phyloP scores from a whole-genome alignment of 2,888 invertebrate genomes.

The Priocnemis perturbator region DNA sequence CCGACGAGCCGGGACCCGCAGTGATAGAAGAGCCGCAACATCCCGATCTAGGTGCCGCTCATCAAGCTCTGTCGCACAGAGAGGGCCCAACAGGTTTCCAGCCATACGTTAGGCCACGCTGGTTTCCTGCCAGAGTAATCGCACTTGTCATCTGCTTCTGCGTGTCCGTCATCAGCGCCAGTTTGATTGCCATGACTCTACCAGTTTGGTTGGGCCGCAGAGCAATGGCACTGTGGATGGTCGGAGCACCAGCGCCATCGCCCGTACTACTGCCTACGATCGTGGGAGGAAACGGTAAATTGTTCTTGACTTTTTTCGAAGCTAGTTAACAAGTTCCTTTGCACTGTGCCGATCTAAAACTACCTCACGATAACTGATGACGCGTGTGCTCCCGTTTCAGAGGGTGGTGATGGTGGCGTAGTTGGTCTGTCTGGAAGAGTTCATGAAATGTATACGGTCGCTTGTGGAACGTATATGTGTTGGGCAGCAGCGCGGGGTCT shows the following conservation, averaged over 20 bases:
- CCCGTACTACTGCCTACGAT: slow-evolving; percentile 68
- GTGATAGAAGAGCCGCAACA: slow-evolving; percentile 69
- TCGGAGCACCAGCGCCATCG: slow-evolving; percentile 76
- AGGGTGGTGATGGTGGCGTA: slow-evolving; percentile 54
- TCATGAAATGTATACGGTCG: slow-evolving; percentile 97
- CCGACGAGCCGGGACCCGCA: slow-evolving; percentile 68
- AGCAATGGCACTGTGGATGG: slow-evolving; percentile 91
- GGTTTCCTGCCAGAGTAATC: slow-evolving; percentile 84
- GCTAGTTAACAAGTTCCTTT: too few species aligned
- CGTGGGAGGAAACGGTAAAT: slow-evolving; percentile 62
- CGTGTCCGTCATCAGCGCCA: slow-evolving; percentile 88
- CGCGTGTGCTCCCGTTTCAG: too few species aligned
- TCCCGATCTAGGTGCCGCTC: slow-evolving; percentile 84
- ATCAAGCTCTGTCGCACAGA: slow-evolving; percentile 92
- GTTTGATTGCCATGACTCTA: slow-evolving; percentile 89
- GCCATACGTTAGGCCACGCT: slow-evolving; percentile 90
- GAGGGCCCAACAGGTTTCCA: slow-evolving; percentile 88
- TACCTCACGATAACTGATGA: too few species aligned
- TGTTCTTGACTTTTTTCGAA: slow-evolving; percentile 9
- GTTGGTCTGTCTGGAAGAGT: slow-evolving; percentile 80
- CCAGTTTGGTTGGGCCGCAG: slow-evolving; percentile 94
- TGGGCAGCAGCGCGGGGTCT: slow-evolving; percentile 93
- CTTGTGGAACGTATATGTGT: slow-evolving; percentile 95
- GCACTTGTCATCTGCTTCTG: slow-evolving; percentile 87
- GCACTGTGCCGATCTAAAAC: too few species aligned